These are phyloP conservation scores for Pseudachorutes palmiensis DNA, from an alignment of 1,140 invertebrate genomes.

Conservation along the genomic window DNA sequence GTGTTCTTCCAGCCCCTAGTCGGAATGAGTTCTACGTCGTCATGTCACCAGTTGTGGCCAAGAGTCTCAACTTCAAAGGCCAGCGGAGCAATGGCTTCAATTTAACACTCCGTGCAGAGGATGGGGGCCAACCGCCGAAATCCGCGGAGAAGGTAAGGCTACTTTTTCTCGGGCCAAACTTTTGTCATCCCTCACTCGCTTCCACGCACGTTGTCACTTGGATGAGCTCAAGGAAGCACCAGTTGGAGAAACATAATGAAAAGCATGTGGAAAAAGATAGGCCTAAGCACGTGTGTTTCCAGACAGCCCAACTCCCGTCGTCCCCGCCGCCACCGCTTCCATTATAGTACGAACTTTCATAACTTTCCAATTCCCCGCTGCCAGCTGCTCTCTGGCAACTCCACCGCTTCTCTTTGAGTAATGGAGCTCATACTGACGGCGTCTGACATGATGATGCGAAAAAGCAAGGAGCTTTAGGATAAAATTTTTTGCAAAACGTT, in stretches of 20 bases:
- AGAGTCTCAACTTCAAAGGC: conserved; percentile 28
- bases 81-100: conserved; percentile 64
- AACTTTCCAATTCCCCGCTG: too few species aligned
- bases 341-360: too few species aligned
- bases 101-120: conserved; percentile 72
- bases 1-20: conserved; percentile 53
- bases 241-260: too few species aligned
- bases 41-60: conserved; percentile 39
- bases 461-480: too few species aligned
- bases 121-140: conserved; percentile 66
- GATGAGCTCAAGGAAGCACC: too few species aligned
- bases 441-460: too few species aligned
- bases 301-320: background rate
- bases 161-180: background rate
- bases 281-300: background rate
- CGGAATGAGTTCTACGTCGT: conserved; percentile 47
- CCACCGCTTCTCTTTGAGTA: too few species aligned
- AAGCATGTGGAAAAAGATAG: background rate
- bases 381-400: too few species aligned
- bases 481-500: too few species aligned
- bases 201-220: background rate
- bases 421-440: too few species aligned
- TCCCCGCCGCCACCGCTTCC: background rate
- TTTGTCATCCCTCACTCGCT: background rate
- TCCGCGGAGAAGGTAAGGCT: background rate